Evolutionary conservation across 2,113 vertebrate genomes (phyloP).

Genomic region (Myrmecophaga tridactyla): DNA sequence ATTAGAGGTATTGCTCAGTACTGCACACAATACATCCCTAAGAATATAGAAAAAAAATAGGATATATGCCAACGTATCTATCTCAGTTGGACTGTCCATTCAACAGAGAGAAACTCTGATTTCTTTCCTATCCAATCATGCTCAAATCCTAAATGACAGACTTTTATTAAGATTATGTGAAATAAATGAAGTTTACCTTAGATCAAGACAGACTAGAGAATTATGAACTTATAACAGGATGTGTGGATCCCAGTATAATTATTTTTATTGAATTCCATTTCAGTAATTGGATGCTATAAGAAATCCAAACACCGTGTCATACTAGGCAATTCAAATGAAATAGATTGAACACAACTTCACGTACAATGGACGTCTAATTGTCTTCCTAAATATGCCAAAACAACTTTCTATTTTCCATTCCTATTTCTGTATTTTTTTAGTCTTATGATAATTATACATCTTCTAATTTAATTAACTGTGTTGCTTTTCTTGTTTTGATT

Average conservation of each 20-base stretch:
- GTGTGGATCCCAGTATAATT: background rate
- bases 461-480: background rate
- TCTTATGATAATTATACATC: background rate
- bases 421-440: background rate
- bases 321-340: background rate
- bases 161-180: background rate
- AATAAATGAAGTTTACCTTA: slow-evolving; percentile 9
- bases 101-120: background rate
- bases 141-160: background rate
- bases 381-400: background rate
- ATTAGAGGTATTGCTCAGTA: background rate
- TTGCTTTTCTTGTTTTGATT: background rate
- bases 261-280: background rate
- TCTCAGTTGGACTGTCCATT: background rate
- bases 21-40: background rate
- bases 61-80: background rate
- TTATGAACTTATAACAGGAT: background rate
- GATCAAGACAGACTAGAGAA: background rate
- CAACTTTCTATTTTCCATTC: background rate
- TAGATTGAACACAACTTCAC: background rate
- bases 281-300: background rate
- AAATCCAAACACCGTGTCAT: background rate
- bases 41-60: background rate
- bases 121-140: background rate
- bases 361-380: background rate